Evolutionary conservation across 2,888 invertebrate species (phyloP).

Genomic region (Chirona hameri): DNA sequence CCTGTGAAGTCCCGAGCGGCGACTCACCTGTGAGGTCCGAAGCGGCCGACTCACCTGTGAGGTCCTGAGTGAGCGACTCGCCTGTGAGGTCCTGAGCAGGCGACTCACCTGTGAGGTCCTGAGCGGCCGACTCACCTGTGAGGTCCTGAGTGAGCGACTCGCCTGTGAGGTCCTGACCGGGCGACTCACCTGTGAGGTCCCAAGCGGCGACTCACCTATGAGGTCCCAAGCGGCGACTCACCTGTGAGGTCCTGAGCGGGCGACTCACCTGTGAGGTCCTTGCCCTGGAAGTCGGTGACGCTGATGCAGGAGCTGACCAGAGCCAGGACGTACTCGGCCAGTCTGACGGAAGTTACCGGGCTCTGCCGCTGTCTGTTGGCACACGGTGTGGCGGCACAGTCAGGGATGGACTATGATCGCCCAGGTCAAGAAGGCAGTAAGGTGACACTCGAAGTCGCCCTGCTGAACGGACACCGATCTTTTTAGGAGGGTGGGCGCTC

Average conservation of each 20-base stretch:
- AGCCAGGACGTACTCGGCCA: conserved; percentile 38
- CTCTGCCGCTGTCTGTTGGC: conserved; percentile 36
- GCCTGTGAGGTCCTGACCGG: too few relatives aligned
- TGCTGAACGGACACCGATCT: too few relatives aligned
- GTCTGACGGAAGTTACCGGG: conserved; percentile 36
- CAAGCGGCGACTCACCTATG: conserved; percentile 49
- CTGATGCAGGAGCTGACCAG: conserved; percentile 38
- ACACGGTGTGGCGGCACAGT: too few relatives aligned
- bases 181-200: too few relatives aligned
- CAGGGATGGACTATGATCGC: too few relatives aligned
- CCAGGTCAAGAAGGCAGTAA: too few relatives aligned
- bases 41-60: too few relatives aligned
- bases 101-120: background rate
- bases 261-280: conserved; percentile 52
- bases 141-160: too few relatives aligned
- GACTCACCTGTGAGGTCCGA: conserved; percentile 47
- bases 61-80: too few relatives aligned
- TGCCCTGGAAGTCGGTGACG: conserved; percentile 37
- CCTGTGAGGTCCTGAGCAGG: too few relatives aligned
- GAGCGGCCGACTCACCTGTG: conserved; percentile 57
- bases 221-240: conserved; percentile 37
- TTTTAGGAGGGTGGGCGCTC: too few relatives aligned
- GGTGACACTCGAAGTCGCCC: too few relatives aligned
- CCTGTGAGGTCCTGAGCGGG: conserved; percentile 46
- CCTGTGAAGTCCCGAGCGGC: conserved; percentile 46